Evolutionary conservation across 2,113 vertebrate species (phyloP), one percentile per base, ranked within the genome.

Genomic region (Triplophysa siluroides): DNA sequence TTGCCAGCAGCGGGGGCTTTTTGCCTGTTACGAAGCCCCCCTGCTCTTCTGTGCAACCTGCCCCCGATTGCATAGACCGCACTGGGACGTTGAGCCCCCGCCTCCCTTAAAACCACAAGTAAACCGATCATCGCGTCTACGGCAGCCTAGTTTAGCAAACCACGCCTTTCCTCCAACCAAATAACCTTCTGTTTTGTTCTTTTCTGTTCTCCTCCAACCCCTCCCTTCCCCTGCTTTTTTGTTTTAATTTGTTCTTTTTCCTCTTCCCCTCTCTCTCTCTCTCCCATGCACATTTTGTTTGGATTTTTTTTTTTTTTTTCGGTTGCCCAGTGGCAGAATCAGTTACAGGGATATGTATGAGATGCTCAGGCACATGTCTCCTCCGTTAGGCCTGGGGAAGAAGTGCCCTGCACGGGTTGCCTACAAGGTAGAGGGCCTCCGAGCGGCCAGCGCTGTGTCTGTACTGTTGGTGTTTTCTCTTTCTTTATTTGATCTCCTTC

Each of bases 271-370:
- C 82, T 67, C 74, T 81, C 54, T 43, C 78, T 83, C 80, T 87
- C 65, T 65, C 81, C 81, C 76, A 78, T 83, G 67, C 77, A 85
- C 61, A 73, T 78, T 83, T 69, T 72, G 50, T 47, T 83, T 82
- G 78, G 83, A 84, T 86, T 85, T 85, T 89, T 93, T 87, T 85
- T 87, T 89, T 80, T 87, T 76, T 84, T 84, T 80, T 81, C 86
- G 88, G 92, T 92, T 91, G 92, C 90, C 89, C 95, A 98, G 96
- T 95, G 96, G 96, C 94, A 96, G 96, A 91, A 96, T 98, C 95
- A 96, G 95, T 94, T 95, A 95, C 95, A 95, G 92, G 94, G 95
- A 98, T 94, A 97, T 98, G 96, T 97, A 97, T 95, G 94, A 97
- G 94, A 96, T 97, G 95, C 95, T 98, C 93, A 96, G 95, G 92